These are phyloP conservation scores for Loripinus fragilis DNA, from an alignment of 2,888 invertebrate species.

Conservation along the genomic window DNA sequence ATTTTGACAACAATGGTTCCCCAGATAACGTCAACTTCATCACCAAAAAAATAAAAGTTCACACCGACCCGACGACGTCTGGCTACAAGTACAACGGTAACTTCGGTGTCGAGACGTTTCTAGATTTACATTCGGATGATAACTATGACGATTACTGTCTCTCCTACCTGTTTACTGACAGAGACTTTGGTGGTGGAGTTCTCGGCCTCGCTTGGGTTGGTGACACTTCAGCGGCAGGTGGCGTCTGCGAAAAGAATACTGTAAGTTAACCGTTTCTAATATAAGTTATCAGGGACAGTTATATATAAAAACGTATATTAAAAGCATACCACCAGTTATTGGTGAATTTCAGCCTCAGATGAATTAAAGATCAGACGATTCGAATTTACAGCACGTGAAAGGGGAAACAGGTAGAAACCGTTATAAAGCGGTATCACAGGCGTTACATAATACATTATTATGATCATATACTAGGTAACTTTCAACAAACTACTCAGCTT, in stretches of 20 bases:
- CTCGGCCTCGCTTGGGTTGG: conserved; percentile 99
- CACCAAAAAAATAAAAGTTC: conserved; percentile 97
- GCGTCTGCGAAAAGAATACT: conserved; percentile 98
- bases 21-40: conserved; percentile 97
- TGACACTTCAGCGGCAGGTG: conserved; percentile 90
- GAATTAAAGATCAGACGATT: too few relatives aligned
- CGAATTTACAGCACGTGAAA: too few relatives aligned
- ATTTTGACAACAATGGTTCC: conserved; percentile 96
- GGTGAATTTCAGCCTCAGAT: too few relatives aligned
- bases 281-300: too few relatives aligned
- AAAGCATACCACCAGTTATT: too few relatives aligned
- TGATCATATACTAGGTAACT: too few relatives aligned
- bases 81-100: conserved; percentile 89
- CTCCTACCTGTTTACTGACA: conserved; percentile 98
- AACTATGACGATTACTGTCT: conserved; percentile 99
- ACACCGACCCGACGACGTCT: conserved; percentile 93
- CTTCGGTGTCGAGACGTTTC: conserved; percentile 75
- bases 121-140: conserved; percentile 90
- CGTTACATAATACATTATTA: too few relatives aligned
- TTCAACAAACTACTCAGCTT: too few relatives aligned
- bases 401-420: too few relatives aligned
- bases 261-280: too few relatives aligned
- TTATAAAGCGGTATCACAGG: too few relatives aligned
- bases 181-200: conserved; percentile 99
- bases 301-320: too few relatives aligned